Conservation (phyloP, 2,113 vertebrate species). For the Romanogobio albipinnatus region DNA sequence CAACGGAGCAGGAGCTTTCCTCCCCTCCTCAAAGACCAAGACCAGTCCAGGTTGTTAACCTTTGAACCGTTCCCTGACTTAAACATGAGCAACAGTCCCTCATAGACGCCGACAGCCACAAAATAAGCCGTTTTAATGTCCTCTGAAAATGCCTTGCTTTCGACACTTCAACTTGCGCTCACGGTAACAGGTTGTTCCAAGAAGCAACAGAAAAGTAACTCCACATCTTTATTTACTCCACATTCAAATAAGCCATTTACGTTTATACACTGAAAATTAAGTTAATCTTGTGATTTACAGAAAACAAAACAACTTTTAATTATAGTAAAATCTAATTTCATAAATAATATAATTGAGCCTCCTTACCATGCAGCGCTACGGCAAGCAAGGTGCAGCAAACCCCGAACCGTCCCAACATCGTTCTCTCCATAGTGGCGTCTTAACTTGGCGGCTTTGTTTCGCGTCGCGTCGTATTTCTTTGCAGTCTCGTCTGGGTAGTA, state of each 20-base stretch:
- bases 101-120: background rate
- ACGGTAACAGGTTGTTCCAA: slow-evolving; percentile 28
- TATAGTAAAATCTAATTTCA: background rate
- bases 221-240: background rate
- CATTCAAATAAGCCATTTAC: background rate
- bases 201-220: background rate
- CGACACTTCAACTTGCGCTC: background rate
- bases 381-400: slow-evolving; percentile 72
- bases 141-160: background rate
- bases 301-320: background rate
- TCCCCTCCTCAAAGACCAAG: slow-evolving; percentile 40
- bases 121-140: background rate
- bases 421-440: slow-evolving; percentile 68
- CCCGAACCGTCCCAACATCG: slow-evolving; percentile 64
- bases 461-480: background rate
- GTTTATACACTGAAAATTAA: background rate
- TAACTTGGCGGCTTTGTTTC: slow-evolving; percentile 25
- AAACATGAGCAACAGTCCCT: background rate
- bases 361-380: slow-evolving; percentile 70
- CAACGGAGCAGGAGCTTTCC: slow-evolving; percentile 9
- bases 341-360: background rate
- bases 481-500: slow-evolving; percentile 52
- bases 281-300: background rate
- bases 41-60: slow-evolving; percentile 22
- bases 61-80: slow-evolving; percentile 6